phyloP scores from a whole-genome alignment of 2,888 invertebrate species.

The Aproaerema taeniolella region DNA sequence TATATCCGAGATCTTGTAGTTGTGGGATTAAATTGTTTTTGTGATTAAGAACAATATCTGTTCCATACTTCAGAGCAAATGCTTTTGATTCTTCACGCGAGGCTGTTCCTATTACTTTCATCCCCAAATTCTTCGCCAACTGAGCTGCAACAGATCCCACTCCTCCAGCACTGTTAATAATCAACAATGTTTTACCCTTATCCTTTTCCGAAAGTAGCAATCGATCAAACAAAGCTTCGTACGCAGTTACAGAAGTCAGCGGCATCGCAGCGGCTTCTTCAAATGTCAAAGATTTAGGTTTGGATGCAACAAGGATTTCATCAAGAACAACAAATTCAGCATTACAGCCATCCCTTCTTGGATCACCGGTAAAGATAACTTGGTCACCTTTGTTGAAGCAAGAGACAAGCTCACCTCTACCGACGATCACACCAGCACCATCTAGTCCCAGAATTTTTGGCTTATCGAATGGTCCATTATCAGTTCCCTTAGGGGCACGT shows the following conservation, averaged over 20 bases:
- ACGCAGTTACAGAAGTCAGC: slow-evolving; percentile 52
- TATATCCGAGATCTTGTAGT: slow-evolving; percentile 42
- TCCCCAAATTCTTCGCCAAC: slow-evolving; percentile 50
- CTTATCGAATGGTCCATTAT: slow-evolving; percentile 35
- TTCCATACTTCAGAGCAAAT: slow-evolving; percentile 46
- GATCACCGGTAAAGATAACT: slow-evolving; percentile 57
- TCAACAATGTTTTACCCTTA: slow-evolving; percentile 49
- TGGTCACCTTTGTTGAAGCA: slow-evolving; percentile 53
- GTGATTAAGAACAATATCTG: slow-evolving; percentile 54
- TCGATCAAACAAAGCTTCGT: slow-evolving; percentile 53
- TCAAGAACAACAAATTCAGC: slow-evolving; percentile 56
- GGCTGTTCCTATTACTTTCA: slow-evolving; percentile 62
- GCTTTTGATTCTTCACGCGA: slow-evolving; percentile 48
- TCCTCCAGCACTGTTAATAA: slow-evolving; percentile 64
- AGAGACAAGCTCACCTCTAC: slow-evolving; percentile 41
- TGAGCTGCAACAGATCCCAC: slow-evolving; percentile 63
- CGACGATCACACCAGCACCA: slow-evolving; percentile 55
- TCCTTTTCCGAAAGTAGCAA: slow-evolving; percentile 52
- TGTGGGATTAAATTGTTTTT: slow-evolving; percentile 47
- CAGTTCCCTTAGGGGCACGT: slow-evolving; percentile 53
- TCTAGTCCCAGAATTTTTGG: slow-evolving; percentile 61
- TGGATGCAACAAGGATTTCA: slow-evolving; percentile 46
- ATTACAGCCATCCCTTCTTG: slow-evolving; percentile 51
- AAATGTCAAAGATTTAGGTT: slow-evolving; percentile 54
- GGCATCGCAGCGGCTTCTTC: slow-evolving; percentile 68